Conservation (phyloP, 2,888 invertebrate species). For the Drosophila meridionalis region DNA sequence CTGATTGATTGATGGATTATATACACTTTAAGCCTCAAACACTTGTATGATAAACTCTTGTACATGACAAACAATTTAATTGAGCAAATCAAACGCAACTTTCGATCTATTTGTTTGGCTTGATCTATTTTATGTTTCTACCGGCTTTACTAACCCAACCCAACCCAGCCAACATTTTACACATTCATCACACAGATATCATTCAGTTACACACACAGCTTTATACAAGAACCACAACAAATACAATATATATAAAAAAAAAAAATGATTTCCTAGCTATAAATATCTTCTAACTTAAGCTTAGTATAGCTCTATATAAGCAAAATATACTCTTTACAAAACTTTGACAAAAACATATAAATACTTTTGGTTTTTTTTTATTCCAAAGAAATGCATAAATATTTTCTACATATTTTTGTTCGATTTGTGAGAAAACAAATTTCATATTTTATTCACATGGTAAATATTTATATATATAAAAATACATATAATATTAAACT, state of each 20-base stretch:
- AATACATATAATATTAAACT: conserved; percentile 22
- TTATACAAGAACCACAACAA: conserved; percentile 10
- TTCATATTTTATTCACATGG: conserved; percentile 30
- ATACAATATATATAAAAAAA: neutral
- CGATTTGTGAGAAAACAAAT: conserved; percentile 31
- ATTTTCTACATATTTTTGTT: conserved; percentile 17
- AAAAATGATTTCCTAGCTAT: conserved; percentile 30
- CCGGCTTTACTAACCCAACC: conserved; percentile 27
- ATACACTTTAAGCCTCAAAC: neutral
- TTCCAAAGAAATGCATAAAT: conserved; percentile 19
- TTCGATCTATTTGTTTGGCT: conserved; percentile 14
- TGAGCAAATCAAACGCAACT: neutral
- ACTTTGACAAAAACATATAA: conserved; percentile 24
- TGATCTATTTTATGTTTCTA: conserved; percentile 13
- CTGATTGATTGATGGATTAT: conserved; percentile 6
- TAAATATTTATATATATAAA: conserved; percentile 19
- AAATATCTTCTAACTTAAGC: conserved; percentile 59
- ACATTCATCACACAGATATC: conserved; percentile 37
- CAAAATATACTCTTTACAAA: conserved; percentile 48
- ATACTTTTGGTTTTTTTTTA: conserved; percentile 10
- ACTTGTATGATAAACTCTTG: conserved; percentile 5
- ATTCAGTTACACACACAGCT: conserved; percentile 40
- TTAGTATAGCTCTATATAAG: conserved; percentile 61
- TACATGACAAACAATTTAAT: neutral
- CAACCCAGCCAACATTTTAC: conserved; percentile 13